Conservation (phyloP, 2,888 invertebrate species). For the Tinea semifulvella region DNA sequence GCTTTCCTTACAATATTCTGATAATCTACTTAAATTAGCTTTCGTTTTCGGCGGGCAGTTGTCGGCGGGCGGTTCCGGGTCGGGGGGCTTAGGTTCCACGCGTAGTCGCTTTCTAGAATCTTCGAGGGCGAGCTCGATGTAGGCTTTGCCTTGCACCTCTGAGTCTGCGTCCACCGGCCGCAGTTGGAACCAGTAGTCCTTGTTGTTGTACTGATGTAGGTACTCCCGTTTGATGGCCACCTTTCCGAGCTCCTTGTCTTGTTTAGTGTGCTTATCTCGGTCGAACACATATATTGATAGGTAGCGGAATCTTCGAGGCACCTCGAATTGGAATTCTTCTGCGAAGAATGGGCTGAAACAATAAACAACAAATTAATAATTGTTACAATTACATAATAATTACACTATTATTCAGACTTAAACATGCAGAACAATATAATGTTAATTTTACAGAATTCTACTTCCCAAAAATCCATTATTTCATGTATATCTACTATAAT, state of each 20-base stretch:
- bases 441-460: too few species aligned
- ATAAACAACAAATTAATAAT: constrained; percentile 11
- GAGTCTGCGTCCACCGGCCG: constrained; percentile 88
- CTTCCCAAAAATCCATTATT: too few species aligned
- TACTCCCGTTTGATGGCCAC: constrained; percentile 91
- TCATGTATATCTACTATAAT: too few species aligned
- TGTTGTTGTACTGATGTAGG: constrained; percentile 86
- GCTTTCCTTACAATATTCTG: constrained; percentile 58
- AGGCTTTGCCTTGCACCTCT: constrained; percentile 91
- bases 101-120: constrained; percentile 61
- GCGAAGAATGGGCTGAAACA: constrained; percentile 90
- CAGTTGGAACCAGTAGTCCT: constrained; percentile 92
- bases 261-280: constrained; percentile 83
- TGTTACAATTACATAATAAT: too few species aligned
- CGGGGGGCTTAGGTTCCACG: constrained; percentile 61
- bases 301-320: constrained; percentile 88
- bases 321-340: constrained; percentile 93
- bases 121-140: constrained; percentile 80
- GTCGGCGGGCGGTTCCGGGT: constrained; percentile 44
- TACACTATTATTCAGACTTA: too few species aligned
- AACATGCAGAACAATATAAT: too few species aligned
- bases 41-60: constrained; percentile 37
- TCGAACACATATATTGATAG: constrained; percentile 90
- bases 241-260: constrained; percentile 81
- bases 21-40: constrained; percentile 50